Evolutionary conservation across 2,888 invertebrate genomes (phyloP).

Genomic region (Cerceris rybyensis): DNA sequence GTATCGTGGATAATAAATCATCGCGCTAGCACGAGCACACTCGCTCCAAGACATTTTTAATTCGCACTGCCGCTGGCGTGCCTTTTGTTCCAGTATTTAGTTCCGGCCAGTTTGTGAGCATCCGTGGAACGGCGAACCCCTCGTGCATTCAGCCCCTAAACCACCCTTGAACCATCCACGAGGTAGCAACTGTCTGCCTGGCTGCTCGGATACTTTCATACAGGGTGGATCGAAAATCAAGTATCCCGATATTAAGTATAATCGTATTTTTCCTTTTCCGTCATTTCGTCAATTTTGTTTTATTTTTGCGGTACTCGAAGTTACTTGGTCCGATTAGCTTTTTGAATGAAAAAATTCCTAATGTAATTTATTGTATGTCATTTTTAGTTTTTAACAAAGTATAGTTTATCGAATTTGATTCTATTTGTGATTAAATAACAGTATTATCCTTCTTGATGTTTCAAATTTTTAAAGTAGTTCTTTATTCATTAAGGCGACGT

Average conservation of each 20-base stretch:
- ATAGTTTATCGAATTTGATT: too few relatives aligned
- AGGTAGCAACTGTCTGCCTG: slow-evolving; percentile 51
- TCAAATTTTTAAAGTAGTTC: neutral
- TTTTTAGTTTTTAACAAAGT: too few relatives aligned
- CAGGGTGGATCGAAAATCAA: slow-evolving; percentile 41
- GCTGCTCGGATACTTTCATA: slow-evolving; percentile 27
- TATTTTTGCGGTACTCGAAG: neutral
- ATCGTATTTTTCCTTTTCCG: neutral
- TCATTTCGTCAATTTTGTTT: neutral
- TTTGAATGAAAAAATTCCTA: too few relatives aligned
- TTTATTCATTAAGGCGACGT: neutral
- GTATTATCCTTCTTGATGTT: neutral
- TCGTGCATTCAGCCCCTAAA: slow-evolving; percentile 65
- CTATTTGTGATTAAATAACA: neutral
- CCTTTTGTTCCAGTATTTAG: slow-evolving; percentile 70
- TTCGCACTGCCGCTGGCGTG: slow-evolving; percentile 58
- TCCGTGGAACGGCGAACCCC: slow-evolving; percentile 65
- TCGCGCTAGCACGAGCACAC: slow-evolving; percentile 20
- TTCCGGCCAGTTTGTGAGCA: slow-evolving; percentile 73
- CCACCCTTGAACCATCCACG: slow-evolving; percentile 57
- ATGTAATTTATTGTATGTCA: too few relatives aligned
- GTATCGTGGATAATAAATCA: slow-evolving; percentile 44
- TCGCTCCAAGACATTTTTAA: slow-evolving; percentile 69
- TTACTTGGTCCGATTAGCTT: too few relatives aligned
- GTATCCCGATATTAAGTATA: slow-evolving; percentile 7